Conservation (phyloP, 1,140 invertebrate species). For the Aphis gossypii region DNA sequence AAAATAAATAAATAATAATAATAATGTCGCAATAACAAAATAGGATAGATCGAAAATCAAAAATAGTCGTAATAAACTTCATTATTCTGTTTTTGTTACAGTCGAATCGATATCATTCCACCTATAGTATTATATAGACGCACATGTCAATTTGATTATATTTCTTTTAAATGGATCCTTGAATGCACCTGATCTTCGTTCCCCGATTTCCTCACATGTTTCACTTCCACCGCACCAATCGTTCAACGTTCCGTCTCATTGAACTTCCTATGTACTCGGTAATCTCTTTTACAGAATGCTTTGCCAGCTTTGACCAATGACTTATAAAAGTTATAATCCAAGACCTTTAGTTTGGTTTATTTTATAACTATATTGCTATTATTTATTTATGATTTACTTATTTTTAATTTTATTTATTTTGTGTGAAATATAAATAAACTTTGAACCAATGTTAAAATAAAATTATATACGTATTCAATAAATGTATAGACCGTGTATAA, state of each 20-base stretch:
- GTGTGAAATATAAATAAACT: not conserved
- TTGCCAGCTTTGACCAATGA: not conserved
- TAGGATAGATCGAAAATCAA: not conserved
- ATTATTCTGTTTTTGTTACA: not conserved
- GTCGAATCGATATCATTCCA: not conserved
- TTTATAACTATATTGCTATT: not conserved
- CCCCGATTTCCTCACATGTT: not conserved
- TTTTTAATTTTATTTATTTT: not conserved
- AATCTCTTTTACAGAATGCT: not conserved
- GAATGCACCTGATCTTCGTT: not conserved
- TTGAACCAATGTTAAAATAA: not conserved
- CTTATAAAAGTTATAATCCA: too few species aligned
- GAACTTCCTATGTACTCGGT: not conserved
- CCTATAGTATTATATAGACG: not conserved
- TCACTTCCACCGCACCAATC: not conserved
- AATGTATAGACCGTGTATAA: not conserved
- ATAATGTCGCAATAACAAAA: not conserved
- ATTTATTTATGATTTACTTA: not conserved
- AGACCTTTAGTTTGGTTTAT: not conserved
- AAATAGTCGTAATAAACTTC: not conserved
- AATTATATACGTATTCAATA: not conserved
- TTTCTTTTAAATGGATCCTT: not conserved
- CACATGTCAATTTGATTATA: not conserved
- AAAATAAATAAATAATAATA: too few species aligned
- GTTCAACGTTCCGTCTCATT: not conserved